phyloP scores from a whole-genome alignment of 2,888 invertebrate species.

The Drosophila nigritarsus region DNA sequence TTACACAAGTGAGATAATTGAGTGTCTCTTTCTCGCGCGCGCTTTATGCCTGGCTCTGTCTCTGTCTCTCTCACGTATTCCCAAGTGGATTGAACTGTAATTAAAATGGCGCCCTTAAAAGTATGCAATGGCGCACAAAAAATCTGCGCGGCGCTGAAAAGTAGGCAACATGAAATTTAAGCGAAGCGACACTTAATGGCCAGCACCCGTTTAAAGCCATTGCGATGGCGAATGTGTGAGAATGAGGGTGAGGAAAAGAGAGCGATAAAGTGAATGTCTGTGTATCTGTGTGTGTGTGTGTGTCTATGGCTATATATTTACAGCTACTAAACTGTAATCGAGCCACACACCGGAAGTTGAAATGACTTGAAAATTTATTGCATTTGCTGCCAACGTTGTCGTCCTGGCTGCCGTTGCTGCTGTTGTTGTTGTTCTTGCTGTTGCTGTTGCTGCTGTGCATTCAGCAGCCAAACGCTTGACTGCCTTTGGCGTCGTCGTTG shows the following conservation, averaged over 20 bases:
- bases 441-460: slow-evolving; percentile 52
- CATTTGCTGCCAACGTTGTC: slow-evolving; percentile 62
- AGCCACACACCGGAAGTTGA: slow-evolving; percentile 79
- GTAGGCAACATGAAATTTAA: slow-evolving; percentile 42
- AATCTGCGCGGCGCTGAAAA: slow-evolving; percentile 28
- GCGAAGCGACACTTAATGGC: slow-evolving; percentile 12
- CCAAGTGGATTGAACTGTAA: slow-evolving; percentile 67
- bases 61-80: slow-evolving; percentile 10
- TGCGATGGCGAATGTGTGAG: background rate
- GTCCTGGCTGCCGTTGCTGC: slow-evolving; percentile 7
- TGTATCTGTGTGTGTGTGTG: slow-evolving; percentile 13
- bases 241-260: background rate
- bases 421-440: slow-evolving; percentile 26
- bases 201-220: slow-evolving; percentile 14
- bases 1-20: slow-evolving; percentile 26
- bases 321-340: slow-evolving; percentile 80
- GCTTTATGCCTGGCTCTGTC: background rate
- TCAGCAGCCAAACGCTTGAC: slow-evolving; percentile 64
- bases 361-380: slow-evolving; percentile 81
- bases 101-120: slow-evolving; percentile 54
- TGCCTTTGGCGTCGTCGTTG: slow-evolving; percentile 55
- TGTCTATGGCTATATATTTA: slow-evolving; percentile 55
- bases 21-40: slow-evolving; percentile 22
- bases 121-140: slow-evolving; percentile 21
- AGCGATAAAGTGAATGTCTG: slow-evolving; percentile 1